Evolutionary conservation across 2,888 invertebrate species (phyloP), one percentile per base, ranked within the genome.

Genomic region (Apomyelois bistriatella): DNA sequence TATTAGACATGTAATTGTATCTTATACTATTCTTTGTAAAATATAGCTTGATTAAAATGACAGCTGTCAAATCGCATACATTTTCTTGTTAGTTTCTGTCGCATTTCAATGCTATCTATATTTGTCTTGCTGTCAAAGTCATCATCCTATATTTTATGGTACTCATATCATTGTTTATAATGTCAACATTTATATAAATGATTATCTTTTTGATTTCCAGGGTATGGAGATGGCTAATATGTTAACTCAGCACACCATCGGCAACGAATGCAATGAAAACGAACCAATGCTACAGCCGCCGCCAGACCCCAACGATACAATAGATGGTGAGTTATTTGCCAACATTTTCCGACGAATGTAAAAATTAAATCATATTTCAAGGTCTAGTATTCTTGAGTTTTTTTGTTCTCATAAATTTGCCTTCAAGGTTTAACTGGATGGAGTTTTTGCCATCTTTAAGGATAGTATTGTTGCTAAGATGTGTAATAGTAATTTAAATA

Each of bases 271-370:
- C 67, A 86, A 87, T 57, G 93, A 93, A 58, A 83, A 84, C 68
- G 94, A 92, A 76, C 91, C 79, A 66, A 92, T 90, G 76, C 90
- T 91, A 65, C 92, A 92, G 62, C 88, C 93, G 60, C 93, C 93
- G 62, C 92, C 94, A 41, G 94, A 95, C 82, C 93, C 93, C 74
- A 92, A 93, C 59, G 94, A 94, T 84, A 92, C 94, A 70, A 94
- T 95, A 74, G 94, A 95, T 83, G 94, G 94, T 95, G 88, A 94
- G 94, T 86, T 15, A 9, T n/a, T 37, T 28, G 10, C 6, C 17
- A 35, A 42, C 5, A 8, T 16, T 35, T 10, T 35, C 36, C n/a
- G 40, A 40, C 16, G 40, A 40, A 7, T 40, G 16, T 40, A 16
- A 40, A 40, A 9, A 16, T 10, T 40, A 10, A 16, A 40, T 16